Percentiles rank a stretch among this genome's conserved stretches.
Conservation (phyloP, 2,113 vertebrate species). For the Xerus inauris region DNA sequence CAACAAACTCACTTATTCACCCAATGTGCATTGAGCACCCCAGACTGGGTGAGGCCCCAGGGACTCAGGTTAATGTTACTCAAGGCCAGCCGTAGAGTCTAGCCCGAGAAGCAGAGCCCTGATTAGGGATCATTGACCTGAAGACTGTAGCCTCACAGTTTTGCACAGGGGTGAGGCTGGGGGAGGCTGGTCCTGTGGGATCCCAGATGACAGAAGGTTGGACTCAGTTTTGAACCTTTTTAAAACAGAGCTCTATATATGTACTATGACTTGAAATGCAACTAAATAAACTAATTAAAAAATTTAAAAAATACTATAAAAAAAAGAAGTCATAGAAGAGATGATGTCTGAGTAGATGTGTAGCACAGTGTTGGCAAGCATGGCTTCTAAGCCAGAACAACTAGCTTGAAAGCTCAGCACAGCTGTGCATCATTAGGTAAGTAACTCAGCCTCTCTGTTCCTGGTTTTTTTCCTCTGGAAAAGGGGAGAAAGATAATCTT, state of each 20-base stretch:
- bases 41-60: not conserved
- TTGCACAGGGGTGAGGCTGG: fast-evolving
- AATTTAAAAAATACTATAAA: too few species aligned
- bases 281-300: too few species aligned
- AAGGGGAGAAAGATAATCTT: not conserved
- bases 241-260: too few species aligned
- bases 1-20: not conserved
- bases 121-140: not conserved
- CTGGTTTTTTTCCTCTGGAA: not conserved
- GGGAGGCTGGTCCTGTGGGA: not conserved
- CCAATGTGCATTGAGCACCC: not conserved
- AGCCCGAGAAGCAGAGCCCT: not conserved
- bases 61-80: not conserved
- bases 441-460: slow-evolving; percentile 20
- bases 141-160: not conserved
- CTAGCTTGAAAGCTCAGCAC: not conserved
- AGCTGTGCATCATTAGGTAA: not conserved
- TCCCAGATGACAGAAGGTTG: not conserved
- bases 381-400: not conserved
- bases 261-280: too few species aligned
- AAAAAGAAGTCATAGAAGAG: not conserved
- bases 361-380: not conserved
- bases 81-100: not conserved
- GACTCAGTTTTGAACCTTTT: not conserved
- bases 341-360: not conserved